Percentiles rank a stretch among this genome's conserved stretches.
These are phyloP conservation scores for Drosophila jambulina DNA, from an alignment of 1,140 invertebrate genomes.

Conservation along the genomic window DNA sequence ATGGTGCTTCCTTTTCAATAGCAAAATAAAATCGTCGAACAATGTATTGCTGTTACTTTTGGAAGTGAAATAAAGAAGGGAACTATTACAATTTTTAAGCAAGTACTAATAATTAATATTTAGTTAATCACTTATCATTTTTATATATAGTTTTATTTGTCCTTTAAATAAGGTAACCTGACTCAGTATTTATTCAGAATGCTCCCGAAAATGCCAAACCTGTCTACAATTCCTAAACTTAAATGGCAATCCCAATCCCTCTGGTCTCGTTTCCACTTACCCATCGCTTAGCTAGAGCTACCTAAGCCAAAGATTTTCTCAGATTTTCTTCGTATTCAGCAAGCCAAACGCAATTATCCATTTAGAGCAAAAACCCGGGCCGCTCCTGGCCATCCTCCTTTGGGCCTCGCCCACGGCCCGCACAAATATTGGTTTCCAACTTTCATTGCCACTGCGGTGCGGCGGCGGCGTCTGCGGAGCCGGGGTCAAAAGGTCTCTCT, in stretches of 20 bases:
- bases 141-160: neutral
- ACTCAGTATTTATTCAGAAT: neutral
- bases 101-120: neutral
- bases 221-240: neutral
- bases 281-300: neutral
- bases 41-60: neutral
- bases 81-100: neutral
- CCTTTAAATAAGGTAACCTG: neutral
- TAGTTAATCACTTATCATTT: too few relatives aligned
- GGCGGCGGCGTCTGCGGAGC: conserved; percentile 31
- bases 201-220: neutral
- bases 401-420: conserved; percentile 29
- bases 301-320: neutral
- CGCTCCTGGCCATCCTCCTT: conserved; percentile 22
- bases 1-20: neutral
- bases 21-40: too few relatives aligned
- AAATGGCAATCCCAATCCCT: neutral
- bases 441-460: conserved; percentile 73
- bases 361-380: conserved; percentile 12
- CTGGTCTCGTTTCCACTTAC: neutral
- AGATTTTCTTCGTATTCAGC: conserved; percentile 7
- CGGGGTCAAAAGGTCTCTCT: conserved; percentile 18
- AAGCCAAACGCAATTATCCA: conserved; percentile 34
- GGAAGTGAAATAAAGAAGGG: neutral
- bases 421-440: conserved; percentile 75